A percentile compares a stretch with the other conserved stretches of the same genome.
Conservation (phyloP, 2,888 invertebrate genomes). For the Isoperla grammatica region DNA sequence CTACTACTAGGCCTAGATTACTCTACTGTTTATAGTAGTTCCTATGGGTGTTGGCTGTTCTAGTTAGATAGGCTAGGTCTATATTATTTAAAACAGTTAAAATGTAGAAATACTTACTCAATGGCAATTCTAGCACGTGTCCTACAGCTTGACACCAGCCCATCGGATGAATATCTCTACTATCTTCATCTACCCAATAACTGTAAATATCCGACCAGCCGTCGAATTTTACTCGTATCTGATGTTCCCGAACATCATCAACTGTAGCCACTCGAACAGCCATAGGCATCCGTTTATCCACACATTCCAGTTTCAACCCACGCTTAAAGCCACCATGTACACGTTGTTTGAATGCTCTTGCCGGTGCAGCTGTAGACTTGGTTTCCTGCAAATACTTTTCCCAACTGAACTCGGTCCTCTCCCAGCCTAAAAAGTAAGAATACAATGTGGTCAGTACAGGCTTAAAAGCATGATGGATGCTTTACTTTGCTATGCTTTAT, state of each 20-base stretch:
- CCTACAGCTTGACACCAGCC: conserved; percentile 88
- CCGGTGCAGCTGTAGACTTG: conserved; percentile 68
- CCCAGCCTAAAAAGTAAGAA: conserved; percentile 51
- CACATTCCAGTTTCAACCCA: conserved; percentile 84
- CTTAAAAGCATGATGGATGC: too few species aligned
- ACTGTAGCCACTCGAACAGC: conserved; percentile 82
- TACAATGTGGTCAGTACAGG: background rate
- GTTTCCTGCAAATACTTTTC: conserved; percentile 72
- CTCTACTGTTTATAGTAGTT: too few species aligned
- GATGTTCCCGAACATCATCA: conserved; percentile 66
- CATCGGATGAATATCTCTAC: conserved; percentile 83
- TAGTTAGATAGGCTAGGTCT: too few species aligned
- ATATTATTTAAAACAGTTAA: too few species aligned
- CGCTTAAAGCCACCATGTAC: conserved; percentile 70
- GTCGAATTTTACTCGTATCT: conserved; percentile 75
- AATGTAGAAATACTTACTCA: conserved; percentile 64
- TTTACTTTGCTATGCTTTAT: too few species aligned
- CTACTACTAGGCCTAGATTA: too few species aligned
- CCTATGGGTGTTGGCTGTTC: too few species aligned
- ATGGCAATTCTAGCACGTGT: conserved; percentile 79
- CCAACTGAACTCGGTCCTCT: conserved; percentile 77
- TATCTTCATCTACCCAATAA: conserved; percentile 88
- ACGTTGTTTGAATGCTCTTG: conserved; percentile 74
- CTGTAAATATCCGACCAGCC: conserved; percentile 82
- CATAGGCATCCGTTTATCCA: conserved; percentile 73